Conservation (phyloP, 1,140 invertebrate genomes). For the Spodoptera frugiperda region DNA sequence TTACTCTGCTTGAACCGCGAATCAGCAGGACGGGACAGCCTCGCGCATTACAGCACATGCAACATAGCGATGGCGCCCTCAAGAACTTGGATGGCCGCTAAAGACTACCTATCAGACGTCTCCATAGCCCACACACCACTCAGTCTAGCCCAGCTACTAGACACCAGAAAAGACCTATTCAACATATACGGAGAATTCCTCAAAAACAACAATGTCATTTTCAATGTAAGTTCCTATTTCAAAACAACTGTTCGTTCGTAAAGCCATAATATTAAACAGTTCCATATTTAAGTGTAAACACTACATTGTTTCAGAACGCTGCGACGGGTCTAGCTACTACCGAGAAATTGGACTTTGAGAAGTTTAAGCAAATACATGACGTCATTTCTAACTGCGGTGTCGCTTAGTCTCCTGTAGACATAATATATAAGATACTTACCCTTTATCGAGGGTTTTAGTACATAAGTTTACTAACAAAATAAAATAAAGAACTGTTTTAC, state of each 20-base stretch:
- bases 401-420: constrained; percentile 49
- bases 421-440: constrained; percentile 9
- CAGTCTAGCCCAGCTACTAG: constrained; percentile 72
- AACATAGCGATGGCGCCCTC: constrained; percentile 76
- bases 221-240: constrained; percentile 72
- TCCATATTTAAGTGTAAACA: not conserved
- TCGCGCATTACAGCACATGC: constrained; percentile 68
- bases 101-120: constrained; percentile 77
- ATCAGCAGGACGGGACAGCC: constrained; percentile 64
- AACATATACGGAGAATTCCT: constrained; percentile 83
- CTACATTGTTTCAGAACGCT: constrained; percentile 71
- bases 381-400: constrained; percentile 73
- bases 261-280: no score
- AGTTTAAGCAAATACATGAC: constrained; percentile 80
- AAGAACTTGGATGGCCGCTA: constrained; percentile 76
- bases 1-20: constrained; percentile 77
- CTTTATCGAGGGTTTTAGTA: constrained; percentile 13
- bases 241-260: not conserved
- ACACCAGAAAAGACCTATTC: constrained; percentile 71
- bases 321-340: constrained; percentile 77
- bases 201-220: constrained; percentile 83
- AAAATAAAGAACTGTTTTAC: not conserved
- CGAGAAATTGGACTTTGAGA: constrained; percentile 79
- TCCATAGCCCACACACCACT: constrained; percentile 81
- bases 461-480: not conserved